Evolutionary conservation across 2,113 vertebrate genomes (phyloP), one percentile per base, ranked within the genome.

Genomic region (Girardinichthys multiradiatus): DNA sequence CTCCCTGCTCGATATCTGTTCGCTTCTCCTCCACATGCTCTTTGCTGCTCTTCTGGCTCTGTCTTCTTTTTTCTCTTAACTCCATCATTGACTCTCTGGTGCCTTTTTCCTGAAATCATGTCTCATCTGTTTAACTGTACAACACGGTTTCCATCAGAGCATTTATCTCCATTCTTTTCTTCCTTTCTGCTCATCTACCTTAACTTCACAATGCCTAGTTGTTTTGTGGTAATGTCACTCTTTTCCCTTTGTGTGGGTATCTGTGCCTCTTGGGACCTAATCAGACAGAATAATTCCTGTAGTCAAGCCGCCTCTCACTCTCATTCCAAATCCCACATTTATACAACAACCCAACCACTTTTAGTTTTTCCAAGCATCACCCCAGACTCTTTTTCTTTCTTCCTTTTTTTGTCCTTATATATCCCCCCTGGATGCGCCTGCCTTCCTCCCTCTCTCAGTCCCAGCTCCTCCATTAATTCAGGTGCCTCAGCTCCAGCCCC

Each of bases 201-300:
- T 70, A 80, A 84, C 84, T 89, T 84, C 57, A 45, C 69, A 84
- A 68, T 62, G 65, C 70, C 66, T 70, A 37, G 77, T 54, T 89
- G 66, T 66, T n/a, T 83, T 75, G 81, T 81, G 78, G 84, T 75
- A 65, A 14, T 78, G 65, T 70, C 83, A n/a, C 69, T 57, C 77
- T 70, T 81, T 76, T 71, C 90, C 86, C 73, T 91, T 89, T 93
- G 82, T 90, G 87, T 90, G 77, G 76, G 79, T 91, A 87, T 90
- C 81, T 60, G 29, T 84, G 69, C 83, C 91, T 83, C 87, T 66
- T 70, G 87, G 92, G 91, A 94, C 71, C 91, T 92, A 91, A 94
- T 94, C 89, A 93, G 86, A 89, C 89, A 75, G 90, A 92, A 92
- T 92, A 87, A 90, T 93, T 91, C 83, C 86, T 87, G 86, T 86